phyloP scores from a whole-genome alignment of 2,888 invertebrate genomes.

The Cantharis lateralis region DNA sequence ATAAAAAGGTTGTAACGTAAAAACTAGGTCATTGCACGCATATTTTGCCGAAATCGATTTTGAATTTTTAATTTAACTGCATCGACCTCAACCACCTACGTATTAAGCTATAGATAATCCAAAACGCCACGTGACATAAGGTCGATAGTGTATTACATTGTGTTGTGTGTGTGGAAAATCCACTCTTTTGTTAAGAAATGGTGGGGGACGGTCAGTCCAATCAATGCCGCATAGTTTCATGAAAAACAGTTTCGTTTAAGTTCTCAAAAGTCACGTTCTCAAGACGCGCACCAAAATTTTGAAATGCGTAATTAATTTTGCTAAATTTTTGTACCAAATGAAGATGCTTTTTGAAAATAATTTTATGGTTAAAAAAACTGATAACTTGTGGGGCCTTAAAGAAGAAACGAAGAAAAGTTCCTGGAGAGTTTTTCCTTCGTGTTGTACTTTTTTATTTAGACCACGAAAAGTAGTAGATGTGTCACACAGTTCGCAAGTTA shows the following conservation, averaged over 20 bases:
- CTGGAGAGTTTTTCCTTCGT: conserved; percentile 30
- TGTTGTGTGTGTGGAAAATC: conserved; percentile 12
- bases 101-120: conserved; percentile 18
- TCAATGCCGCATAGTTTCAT: conserved; percentile 35
- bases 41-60: conserved; percentile 8
- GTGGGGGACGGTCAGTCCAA: conserved; percentile 39
- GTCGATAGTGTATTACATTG: conserved; percentile 18
- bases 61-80: conserved; percentile 12
- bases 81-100: conserved; percentile 20
- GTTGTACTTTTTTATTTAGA: conserved; percentile 38
- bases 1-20: not conserved
- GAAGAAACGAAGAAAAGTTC: conserved; percentile 34
- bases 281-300: not conserved
- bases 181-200: conserved; percentile 24
- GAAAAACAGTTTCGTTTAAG: not conserved
- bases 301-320: not conserved
- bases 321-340: not conserved
- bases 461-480: conserved; percentile 34
- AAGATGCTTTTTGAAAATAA: conserved; percentile 18
- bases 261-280: not conserved
- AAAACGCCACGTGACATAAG: conserved; percentile 11
- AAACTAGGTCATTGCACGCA: conserved; percentile 6
- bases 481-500: conserved; percentile 12
- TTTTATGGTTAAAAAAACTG: conserved; percentile 20
- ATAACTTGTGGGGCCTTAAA: conserved; percentile 43